phyloP scores from a whole-genome alignment of 2,113 vertebrate genomes.

The Melanostigma gelatinosum region DNA sequence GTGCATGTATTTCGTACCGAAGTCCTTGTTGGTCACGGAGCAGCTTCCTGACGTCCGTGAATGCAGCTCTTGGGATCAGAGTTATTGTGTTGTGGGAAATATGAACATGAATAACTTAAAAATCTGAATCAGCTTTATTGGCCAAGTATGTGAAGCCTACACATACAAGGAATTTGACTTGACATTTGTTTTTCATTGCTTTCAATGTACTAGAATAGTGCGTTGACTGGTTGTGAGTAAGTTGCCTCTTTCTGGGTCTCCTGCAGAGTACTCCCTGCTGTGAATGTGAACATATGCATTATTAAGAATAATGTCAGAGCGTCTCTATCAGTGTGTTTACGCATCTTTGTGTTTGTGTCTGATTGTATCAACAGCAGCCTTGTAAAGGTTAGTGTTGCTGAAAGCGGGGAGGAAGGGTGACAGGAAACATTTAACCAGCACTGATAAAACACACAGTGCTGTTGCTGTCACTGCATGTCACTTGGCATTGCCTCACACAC shows the following conservation, averaged over 20 bases:
- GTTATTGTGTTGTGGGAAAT: no score
- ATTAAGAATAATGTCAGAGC: neutral
- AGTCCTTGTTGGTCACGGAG: no score
- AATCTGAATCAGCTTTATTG: no score
- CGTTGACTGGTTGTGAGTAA: neutral
- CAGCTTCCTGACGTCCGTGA: no score
- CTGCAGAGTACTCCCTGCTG: neutral
- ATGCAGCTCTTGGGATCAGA: no score
- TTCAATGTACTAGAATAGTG: neutral
- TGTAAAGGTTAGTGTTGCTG: slow-evolving; percentile 64
- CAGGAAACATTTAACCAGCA: slow-evolving; percentile 73
- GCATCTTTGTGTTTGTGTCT: slow-evolving; percentile 22
- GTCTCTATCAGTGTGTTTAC: slow-evolving; percentile 7
- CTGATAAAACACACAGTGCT: slow-evolving; percentile 68
- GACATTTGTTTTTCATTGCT: neutral
- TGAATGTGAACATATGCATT: neutral
- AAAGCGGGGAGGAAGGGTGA: slow-evolving; percentile 61
- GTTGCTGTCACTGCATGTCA: slow-evolving; percentile 33
- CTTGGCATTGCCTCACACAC: neutral
- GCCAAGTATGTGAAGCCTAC: no score
- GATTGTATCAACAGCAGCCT: slow-evolving; percentile 49
- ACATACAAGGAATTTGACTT: no score
- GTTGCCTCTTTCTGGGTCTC: neutral
- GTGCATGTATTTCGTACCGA: no score
- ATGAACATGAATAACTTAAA: no score